phyloP scores from a whole-genome alignment of 2,113 vertebrate genomes.

The Lepisosteus osseus region DNA sequence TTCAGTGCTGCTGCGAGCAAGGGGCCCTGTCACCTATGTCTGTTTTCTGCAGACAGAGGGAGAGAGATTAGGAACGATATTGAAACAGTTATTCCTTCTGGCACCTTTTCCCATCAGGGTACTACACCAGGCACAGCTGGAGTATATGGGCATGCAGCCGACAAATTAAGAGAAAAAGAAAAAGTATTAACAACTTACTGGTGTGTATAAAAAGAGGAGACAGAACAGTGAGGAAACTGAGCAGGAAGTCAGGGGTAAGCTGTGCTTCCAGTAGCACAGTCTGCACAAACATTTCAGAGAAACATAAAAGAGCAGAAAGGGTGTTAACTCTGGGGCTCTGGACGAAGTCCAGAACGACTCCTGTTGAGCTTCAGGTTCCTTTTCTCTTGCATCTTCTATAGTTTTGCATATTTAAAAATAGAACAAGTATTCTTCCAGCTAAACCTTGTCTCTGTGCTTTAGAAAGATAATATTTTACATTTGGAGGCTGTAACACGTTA shows the following conservation, averaged over 20 bases:
- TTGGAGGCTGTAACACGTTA: too few relatives aligned
- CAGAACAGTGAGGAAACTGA: slow-evolving; percentile 1
- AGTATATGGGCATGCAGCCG: neutral
- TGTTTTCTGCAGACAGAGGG: neutral
- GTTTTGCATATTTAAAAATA: too few relatives aligned
- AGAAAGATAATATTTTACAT: too few relatives aligned
- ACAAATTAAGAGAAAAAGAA: slow-evolving; percentile 1
- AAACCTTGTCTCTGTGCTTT: too few relatives aligned
- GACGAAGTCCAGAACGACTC: neutral
- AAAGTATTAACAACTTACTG: neutral
- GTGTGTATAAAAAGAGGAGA: neutral
- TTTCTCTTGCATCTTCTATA: neutral
- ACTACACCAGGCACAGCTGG: neutral
- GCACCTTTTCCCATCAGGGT: slow-evolving; percentile 16
- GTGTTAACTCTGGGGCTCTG: slow-evolving; percentile 3
- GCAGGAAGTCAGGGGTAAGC: slow-evolving; percentile 6
- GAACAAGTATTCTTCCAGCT: too few relatives aligned
- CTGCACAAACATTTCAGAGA: neutral
- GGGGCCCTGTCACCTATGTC: too few relatives aligned
- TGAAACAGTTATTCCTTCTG: neutral
- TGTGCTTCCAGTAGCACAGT: neutral
- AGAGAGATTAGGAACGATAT: neutral
- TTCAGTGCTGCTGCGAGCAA: too few relatives aligned
- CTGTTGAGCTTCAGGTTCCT: neutral
- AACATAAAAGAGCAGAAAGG: slow-evolving; percentile 5